Conservation (phyloP, 2,888 invertebrate genomes). For the Hydrotaea cyrtoneurina region DNA sequence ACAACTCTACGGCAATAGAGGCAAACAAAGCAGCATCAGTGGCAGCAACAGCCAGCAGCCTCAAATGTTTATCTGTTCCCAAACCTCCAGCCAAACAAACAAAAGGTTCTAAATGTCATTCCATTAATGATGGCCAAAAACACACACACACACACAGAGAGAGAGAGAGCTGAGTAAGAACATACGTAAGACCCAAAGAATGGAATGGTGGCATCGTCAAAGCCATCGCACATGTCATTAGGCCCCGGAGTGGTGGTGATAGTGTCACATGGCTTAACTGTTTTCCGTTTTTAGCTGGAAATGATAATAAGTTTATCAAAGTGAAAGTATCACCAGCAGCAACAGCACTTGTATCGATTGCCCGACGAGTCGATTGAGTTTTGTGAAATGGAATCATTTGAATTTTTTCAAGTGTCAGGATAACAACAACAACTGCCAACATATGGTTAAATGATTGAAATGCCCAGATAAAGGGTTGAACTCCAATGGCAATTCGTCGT, state of each 20-base stretch:
- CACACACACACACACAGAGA: neutral
- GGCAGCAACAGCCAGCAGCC: conserved; percentile 37
- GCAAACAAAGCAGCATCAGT: conserved; percentile 16
- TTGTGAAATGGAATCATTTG: conserved; percentile 36
- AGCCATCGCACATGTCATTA: conserved; percentile 67
- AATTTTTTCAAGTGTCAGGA: conserved; percentile 61
- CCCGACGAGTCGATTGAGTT: conserved; percentile 26
- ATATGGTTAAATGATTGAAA: conserved; percentile 61
- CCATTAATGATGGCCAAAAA: conserved; percentile 28
- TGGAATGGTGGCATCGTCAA: conserved; percentile 37
- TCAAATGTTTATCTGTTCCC: conserved; percentile 3
- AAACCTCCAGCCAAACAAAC: neutral
- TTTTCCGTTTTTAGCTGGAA: conserved; percentile 36
- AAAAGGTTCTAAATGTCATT: conserved; percentile 34
- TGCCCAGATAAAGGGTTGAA: conserved; percentile 60
- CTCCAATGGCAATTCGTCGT: conserved; percentile 31
- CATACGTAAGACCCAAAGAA: neutral
- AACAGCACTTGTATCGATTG: conserved; percentile 9
- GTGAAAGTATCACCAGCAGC: conserved; percentile 70
- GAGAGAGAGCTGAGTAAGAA: neutral
- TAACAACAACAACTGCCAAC: conserved; percentile 39
- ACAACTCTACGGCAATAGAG: conserved; percentile 38
- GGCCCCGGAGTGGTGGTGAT: conserved; percentile 39
- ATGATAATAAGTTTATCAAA: conserved; percentile 70
- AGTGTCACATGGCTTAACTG: conserved; percentile 53